Evolutionary conservation across 1,140 invertebrate species (phyloP).

Genomic region (Ostrea denselamellosa): DNA sequence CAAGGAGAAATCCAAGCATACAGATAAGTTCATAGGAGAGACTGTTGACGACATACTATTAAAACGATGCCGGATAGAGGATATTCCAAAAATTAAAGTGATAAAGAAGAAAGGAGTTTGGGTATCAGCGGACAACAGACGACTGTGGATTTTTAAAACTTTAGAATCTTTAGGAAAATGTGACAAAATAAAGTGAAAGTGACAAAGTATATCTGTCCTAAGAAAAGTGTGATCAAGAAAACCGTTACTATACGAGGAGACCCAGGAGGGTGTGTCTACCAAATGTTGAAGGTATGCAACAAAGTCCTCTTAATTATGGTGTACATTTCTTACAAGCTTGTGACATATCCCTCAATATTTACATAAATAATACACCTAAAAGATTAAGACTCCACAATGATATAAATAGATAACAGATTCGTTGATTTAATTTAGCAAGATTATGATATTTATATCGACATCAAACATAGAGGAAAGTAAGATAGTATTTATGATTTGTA

Average conservation of each 20-base stretch:
- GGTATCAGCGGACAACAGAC: conserved; percentile 38
- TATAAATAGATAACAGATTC: too few relatives aligned
- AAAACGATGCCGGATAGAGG: neutral
- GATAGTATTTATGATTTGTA: too few relatives aligned
- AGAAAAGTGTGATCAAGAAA: neutral
- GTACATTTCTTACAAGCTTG: too few relatives aligned
- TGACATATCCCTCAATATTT: too few relatives aligned
- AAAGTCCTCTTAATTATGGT: too few relatives aligned
- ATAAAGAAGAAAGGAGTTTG: neutral
- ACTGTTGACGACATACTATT: conserved; percentile 43
- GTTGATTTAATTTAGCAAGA: too few relatives aligned
- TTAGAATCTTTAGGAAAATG: conserved; percentile 41
- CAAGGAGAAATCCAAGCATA: neutral
- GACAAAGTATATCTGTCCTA: neutral
- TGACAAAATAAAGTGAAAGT: conserved; percentile 1
- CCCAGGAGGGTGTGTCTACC: neutral
- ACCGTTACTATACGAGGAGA: neutral
- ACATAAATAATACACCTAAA: too few relatives aligned
- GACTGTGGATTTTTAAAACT: conserved; percentile 39
- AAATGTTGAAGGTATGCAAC: neutral
- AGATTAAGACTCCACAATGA: too few relatives aligned
- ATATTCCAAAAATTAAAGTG: conserved; percentile 35
- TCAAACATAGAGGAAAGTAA: too few relatives aligned
- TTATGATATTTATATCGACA: too few relatives aligned
- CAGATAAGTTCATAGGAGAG: conserved; percentile 35